Evolutionary conservation across 1,140 invertebrate species (phyloP).

Genomic region (Drosophila funebris): DNA sequence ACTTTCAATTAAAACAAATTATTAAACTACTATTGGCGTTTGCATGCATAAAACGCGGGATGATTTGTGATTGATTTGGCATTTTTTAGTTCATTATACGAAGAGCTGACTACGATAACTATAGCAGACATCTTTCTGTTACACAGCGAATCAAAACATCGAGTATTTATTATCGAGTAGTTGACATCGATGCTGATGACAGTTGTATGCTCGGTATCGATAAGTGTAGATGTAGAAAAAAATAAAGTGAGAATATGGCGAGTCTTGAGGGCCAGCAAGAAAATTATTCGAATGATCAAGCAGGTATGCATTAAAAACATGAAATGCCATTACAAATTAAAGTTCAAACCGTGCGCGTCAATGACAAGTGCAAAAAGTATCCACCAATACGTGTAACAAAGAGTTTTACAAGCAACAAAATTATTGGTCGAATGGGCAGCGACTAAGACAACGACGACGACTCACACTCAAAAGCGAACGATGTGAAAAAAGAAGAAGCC

Average conservation of each 20-base stretch:
- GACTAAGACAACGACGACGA: slow-evolving; percentile 54
- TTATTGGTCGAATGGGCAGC: slow-evolving; percentile 73
- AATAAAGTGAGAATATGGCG: slow-evolving; percentile 81
- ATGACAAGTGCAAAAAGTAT: slow-evolving; percentile 26
- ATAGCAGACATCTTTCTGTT: slow-evolving; percentile 7
- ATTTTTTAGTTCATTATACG: slow-evolving; percentile 1
- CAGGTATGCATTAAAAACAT: slow-evolving; percentile 72
- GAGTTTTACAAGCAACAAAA: slow-evolving; percentile 46
- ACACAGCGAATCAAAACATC: not conserved
- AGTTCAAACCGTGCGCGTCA: slow-evolving; percentile 7
- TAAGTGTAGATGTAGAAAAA: slow-evolving; percentile 53
- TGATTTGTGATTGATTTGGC: not conserved
- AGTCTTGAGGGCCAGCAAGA: slow-evolving; percentile 83
- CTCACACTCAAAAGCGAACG: slow-evolving; percentile 68
- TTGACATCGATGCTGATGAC: slow-evolving; percentile 20
- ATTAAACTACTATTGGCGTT: not conserved
- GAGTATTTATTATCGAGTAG: slow-evolving; percentile 1
- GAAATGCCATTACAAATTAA: slow-evolving; percentile 28
- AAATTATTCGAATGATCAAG: slow-evolving; percentile 82
- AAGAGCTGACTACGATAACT: not conserved
- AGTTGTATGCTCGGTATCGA: slow-evolving; percentile 40
- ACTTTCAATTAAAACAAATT: slow-evolving; percentile 17
- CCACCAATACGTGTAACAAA: slow-evolving; percentile 35
- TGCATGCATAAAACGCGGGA: slow-evolving; percentile 38
- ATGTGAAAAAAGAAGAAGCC: slow-evolving; percentile 67